Evolutionary conservation across 2,797 vertebrate genomes (phyloP), one percentile per base, ranked within the genome.

Genomic region (Tragopan temminckii): DNA sequence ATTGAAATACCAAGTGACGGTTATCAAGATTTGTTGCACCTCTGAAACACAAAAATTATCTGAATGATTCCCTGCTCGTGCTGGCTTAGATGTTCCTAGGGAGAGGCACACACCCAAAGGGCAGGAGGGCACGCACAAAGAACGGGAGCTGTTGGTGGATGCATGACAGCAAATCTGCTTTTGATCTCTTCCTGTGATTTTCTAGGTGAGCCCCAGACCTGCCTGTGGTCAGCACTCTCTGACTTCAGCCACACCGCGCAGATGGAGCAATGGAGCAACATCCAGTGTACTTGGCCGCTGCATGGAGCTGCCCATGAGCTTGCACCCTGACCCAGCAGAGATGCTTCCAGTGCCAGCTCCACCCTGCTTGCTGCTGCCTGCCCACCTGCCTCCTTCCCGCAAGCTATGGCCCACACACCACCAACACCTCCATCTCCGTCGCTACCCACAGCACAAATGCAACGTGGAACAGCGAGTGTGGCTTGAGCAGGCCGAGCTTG

Each of bases 111-210:
- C 48, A 21, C 5, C 17, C 42, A 18, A 80, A 90, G 78, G 71
- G 66, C 71, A 81, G 75, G 27, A 81, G 75, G 27, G 16, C 66
- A 12, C 5, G 6, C 3, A 27, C 14, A 5, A 14, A 52, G 70
- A 27, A 29, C 1, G 10, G 70, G n/a, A 86, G 46, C 43, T 48
- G 38, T 35, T 67, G 18, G 62, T 43, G 42, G 66, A 71, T 6
- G 7, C 11, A 2, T 6, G 64, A 48, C 53, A 1, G 0, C 0
- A 3, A 85, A 74, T 52, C 27, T 38, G 63, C 36, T 84, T 88
- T 92, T 94, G 75, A 95, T 57, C 33, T 94, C 61, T 93, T n/a
- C 46, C 1, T 77, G 40, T 85, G 52, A 78, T 92, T 96, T 96
- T 96, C 48, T 85, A 96, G 96, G 89, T 88, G 45, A 93, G 27